These are phyloP conservation scores for Tetramorium bicarinatum DNA, from an alignment of 2,888 invertebrate genomes.

Conservation along the genomic window DNA sequence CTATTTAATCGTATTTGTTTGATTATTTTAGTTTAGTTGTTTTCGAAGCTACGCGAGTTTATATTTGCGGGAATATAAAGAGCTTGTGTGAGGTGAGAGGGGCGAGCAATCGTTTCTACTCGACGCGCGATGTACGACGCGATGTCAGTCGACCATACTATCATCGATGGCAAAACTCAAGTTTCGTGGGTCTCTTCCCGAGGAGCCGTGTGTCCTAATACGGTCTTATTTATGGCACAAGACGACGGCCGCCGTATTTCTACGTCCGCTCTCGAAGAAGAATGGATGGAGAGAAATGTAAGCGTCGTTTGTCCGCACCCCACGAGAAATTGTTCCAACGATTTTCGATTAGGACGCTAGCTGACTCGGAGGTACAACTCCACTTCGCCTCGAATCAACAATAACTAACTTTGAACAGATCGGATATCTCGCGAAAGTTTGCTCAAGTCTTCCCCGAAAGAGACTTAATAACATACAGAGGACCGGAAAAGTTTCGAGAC, in stretches of 20 bases:
- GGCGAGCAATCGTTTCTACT: neutral
- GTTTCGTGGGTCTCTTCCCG: neutral
- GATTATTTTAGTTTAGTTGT: neutral
- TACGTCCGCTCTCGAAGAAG: constrained; percentile 12
- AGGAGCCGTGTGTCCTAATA: neutral
- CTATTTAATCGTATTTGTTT: neutral
- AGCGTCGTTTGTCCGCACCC: constrained; percentile 28
- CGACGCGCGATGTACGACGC: neutral
- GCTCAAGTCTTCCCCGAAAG: neutral
- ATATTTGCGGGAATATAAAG: constrained; percentile 6
- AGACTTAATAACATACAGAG: constrained; percentile 11
- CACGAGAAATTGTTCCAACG: constrained; percentile 50
- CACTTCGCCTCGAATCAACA: constrained; percentile 31
- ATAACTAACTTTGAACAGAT: constrained; percentile 43
- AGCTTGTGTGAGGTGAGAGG: neutral
- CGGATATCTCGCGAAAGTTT: constrained; percentile 28
- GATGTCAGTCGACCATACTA: neutral
- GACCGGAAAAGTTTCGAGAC: neutral
- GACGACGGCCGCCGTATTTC: constrained; percentile 19
- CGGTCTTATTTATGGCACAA: constrained; percentile 42
- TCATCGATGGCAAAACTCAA: neutral
- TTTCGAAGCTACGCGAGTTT: neutral
- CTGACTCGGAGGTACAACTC: neutral
- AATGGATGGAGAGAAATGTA: constrained; percentile 38
- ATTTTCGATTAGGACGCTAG: constrained; percentile 45